Evolutionary conservation across 2,888 invertebrate genomes (phyloP).

Genomic region (Drosophila suboccidentalis): DNA sequence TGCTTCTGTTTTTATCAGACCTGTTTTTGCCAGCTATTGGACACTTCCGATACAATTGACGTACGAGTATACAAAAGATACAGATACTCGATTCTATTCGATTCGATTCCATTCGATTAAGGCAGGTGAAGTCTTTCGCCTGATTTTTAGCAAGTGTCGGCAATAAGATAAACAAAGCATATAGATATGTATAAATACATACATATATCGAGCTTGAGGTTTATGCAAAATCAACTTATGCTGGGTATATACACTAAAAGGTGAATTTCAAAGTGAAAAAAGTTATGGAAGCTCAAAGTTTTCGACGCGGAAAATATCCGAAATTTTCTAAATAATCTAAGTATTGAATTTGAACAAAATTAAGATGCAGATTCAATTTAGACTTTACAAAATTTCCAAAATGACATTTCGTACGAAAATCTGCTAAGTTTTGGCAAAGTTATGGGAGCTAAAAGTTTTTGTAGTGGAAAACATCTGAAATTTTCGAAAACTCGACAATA

Average conservation of each 20-base stretch:
- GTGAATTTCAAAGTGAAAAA: not conserved
- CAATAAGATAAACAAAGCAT: slow-evolving; percentile 58
- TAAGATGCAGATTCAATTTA: no score
- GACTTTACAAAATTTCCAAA: no score
- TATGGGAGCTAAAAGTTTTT: no score
- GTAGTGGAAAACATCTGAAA: no score
- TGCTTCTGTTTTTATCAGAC: slow-evolving; percentile 59
- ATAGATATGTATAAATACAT: slow-evolving; percentile 36
- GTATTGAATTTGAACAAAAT: no score
- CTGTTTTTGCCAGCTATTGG: slow-evolving; percentile 48
- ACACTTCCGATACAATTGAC: slow-evolving; percentile 79
- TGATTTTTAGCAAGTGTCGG: slow-evolving; percentile 40
- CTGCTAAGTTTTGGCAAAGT: no score
- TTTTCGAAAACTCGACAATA: no score
- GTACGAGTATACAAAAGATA: slow-evolving; percentile 41
- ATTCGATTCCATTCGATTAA: not conserved
- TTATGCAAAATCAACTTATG: not conserved
- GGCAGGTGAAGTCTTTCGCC: slow-evolving; percentile 50
- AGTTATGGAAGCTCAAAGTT: no score
- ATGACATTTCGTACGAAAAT: no score
- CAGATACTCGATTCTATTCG: slow-evolving; percentile 1
- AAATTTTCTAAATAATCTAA: no score
- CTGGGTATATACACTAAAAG: slow-evolving; percentile 17
- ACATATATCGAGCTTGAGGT: slow-evolving; percentile 18
- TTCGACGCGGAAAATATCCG: no score